Evolutionary conservation across 92 coral and sea anemone species (phyloP).

Genomic region (Muricea muricata): DNA sequence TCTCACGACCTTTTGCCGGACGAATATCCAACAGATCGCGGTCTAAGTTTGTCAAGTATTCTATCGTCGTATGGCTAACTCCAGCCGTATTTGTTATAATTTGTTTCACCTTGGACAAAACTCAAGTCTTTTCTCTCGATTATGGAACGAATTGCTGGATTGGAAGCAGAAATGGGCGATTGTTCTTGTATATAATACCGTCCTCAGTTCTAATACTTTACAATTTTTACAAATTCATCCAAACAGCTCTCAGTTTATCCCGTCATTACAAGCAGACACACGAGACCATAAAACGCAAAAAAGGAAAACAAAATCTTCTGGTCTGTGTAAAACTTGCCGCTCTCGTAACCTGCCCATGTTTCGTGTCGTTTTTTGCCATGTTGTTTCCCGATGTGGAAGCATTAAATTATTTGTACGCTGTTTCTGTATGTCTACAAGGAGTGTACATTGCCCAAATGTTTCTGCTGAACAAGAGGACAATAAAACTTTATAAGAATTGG

Average conservation of each 20-base stretch:
- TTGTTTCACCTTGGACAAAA: not conserved
- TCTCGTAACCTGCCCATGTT: not conserved
- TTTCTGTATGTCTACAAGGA: not conserved
- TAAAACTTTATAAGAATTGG: not conserved
- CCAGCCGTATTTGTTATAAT: not conserved
- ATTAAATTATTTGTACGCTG: not conserved
- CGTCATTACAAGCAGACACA: not conserved
- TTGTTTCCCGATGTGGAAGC: conserved; percentile 1
- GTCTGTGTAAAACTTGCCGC: not conserved
- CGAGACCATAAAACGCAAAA: not conserved
- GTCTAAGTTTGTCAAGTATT: not conserved
- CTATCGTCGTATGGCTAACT: not conserved
- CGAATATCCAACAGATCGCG: not conserved
- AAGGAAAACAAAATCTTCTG: conserved; percentile 5
- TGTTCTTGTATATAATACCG: not conserved
- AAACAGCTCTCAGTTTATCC: not conserved
- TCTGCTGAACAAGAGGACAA: not conserved
- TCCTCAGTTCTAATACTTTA: not conserved
- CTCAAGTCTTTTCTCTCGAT: not conserved
- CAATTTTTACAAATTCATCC: not conserved
- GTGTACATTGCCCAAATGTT: not conserved
- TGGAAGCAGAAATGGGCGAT: not conserved
- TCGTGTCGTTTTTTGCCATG: not conserved
- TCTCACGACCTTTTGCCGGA: not conserved
- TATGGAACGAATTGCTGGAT: not conserved